phyloP scores from a whole-genome alignment of 2,888 invertebrate species.

The Drosophila algonquin region DNA sequence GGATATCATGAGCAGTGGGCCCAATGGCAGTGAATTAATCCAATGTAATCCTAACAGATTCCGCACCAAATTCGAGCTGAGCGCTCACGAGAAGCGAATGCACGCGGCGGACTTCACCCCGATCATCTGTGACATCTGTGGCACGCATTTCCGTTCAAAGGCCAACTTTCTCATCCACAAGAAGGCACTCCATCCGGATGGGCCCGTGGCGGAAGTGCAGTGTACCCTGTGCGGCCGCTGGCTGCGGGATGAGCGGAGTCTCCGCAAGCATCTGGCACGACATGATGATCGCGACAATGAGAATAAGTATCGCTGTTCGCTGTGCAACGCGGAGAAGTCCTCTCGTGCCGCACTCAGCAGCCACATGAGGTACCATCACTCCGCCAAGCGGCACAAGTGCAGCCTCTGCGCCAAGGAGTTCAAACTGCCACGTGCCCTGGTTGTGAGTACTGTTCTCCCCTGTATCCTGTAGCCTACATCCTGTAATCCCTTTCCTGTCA shows the following conservation, averaged over 20 bases:
- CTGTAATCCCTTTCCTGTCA: background rate
- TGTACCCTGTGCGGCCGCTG: constrained; percentile 68
- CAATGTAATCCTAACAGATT: constrained; percentile 41
- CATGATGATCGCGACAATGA: constrained; percentile 68
- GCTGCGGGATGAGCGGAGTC: constrained; percentile 68
- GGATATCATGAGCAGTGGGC: background rate
- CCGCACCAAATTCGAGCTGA: constrained; percentile 69
- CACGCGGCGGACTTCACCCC: constrained; percentile 69
- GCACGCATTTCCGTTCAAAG: constrained; percentile 68
- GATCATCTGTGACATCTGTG: constrained; percentile 74
- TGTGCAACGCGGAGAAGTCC: constrained; percentile 66
- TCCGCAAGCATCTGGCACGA: constrained; percentile 66
- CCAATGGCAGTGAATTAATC: background rate
- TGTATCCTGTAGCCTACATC: background rate
- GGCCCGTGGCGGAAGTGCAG: constrained; percentile 69
- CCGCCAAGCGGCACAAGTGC: constrained; percentile 67
- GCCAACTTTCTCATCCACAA: constrained; percentile 71
- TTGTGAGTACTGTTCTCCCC: constrained; percentile 45
- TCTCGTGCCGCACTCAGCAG: constrained; percentile 65
- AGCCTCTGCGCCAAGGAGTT: constrained; percentile 69
- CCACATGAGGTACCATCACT: constrained; percentile 74
- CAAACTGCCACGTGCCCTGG: constrained; percentile 58
- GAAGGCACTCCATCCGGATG: constrained; percentile 70
- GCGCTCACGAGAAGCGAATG: constrained; percentile 70
- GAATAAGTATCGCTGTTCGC: constrained; percentile 62